A percentile compares a stretch with the other conserved stretches of the same genome.
Evolutionary conservation across 1,140 invertebrate species (phyloP).

Genomic region (Microplitis mediator): DNA sequence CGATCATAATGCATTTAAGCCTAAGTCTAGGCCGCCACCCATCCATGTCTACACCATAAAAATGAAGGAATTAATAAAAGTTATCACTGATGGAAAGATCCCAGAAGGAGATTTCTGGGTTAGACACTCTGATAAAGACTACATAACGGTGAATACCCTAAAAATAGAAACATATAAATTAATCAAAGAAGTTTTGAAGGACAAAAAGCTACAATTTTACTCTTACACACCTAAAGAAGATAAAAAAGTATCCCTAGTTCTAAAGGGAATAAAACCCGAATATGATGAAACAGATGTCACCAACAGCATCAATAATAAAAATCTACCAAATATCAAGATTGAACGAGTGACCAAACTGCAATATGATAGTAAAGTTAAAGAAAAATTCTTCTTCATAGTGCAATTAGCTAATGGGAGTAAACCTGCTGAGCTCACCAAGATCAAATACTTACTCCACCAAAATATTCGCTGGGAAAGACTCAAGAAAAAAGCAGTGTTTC

Average conservation of each 20-base stretch:
- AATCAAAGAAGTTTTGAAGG: neutral
- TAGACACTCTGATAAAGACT: no score
- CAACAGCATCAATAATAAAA: neutral
- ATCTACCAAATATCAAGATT: neutral
- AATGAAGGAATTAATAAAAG: no score
- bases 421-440: neutral
- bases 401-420: conserved; percentile 1
- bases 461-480: conserved; percentile 11
- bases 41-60: no score
- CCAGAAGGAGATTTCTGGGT: no score
- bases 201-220: neutral
- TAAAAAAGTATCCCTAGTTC: neutral
- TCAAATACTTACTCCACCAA: conserved; percentile 2
- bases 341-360: neutral
- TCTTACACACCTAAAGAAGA: conserved; percentile 4
- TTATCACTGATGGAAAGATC: no score
- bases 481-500: neutral
- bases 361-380: neutral
- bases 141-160: no score
- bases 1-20: no score
- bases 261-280: conserved; percentile 7
- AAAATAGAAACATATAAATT: neutral
- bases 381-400: neutral
- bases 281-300: neutral
- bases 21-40: no score